Conservation (phyloP, 1,140 invertebrate genomes). For the Maconellicoccus hirsutus region DNA sequence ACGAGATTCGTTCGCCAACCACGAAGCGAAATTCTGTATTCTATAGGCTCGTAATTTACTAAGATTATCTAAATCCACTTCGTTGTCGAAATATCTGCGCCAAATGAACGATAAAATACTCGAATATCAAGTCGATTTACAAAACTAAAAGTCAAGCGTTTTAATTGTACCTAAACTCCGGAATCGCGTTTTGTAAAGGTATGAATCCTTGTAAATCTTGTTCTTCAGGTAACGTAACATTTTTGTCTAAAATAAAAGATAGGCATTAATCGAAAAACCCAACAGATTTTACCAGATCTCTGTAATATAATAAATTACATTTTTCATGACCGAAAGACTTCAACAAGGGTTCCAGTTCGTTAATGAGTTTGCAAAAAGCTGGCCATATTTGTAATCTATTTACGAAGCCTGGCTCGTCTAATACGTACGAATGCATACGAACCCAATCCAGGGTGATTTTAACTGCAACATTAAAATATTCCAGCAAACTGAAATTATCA, state of each 20-base stretch:
- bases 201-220: constrained; percentile 65
- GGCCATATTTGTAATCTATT: constrained; percentile 62
- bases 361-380: constrained; percentile 59
- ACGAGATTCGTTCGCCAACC: background rate
- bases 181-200: constrained; percentile 50
- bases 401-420: constrained; percentile 47
- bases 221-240: constrained; percentile 62
- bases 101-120: background rate
- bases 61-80: constrained; percentile 31
- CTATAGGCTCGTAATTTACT: constrained; percentile 32
- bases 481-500: background rate
- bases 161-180: constrained; percentile 38
- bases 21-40: background rate
- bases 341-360: constrained; percentile 44
- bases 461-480: constrained; percentile 39
- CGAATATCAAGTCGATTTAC: background rate
- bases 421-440: constrained; percentile 42
- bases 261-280: constrained; percentile 26
- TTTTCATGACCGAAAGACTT: constrained; percentile 24
- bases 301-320: constrained; percentile 20
- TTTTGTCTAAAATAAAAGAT: constrained; percentile 42
- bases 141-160: too few relatives aligned
- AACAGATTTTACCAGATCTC: background rate
- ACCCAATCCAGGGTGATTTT: constrained; percentile 66
- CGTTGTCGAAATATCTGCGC: constrained; percentile 26